A percentile compares a stretch with the other conserved stretches of the same genome.
Evolutionary conservation across 2,797 vertebrate genomes (phyloP).

Genomic region (Microctenopoma steveboyesi): DNA sequence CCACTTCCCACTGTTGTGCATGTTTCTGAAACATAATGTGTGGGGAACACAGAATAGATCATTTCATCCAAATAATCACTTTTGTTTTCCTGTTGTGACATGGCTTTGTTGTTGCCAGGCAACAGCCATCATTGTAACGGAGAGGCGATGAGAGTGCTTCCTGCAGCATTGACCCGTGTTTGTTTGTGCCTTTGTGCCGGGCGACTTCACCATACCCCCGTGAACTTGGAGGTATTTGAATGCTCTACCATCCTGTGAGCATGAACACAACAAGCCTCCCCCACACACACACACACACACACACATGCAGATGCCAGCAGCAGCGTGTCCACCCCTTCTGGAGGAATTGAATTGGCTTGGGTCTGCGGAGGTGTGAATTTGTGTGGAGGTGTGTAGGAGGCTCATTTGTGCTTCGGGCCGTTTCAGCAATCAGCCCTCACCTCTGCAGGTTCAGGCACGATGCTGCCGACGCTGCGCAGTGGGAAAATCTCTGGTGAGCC

Average conservation of each 20-base stretch:
- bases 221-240: conserved; percentile 50
- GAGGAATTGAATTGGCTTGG: conserved; percentile 39
- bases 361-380: conserved; percentile 60
- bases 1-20: too few species aligned
- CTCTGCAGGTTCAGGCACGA: conserved; percentile 73
- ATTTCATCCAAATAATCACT: conserved; percentile 10
- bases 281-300: conserved; percentile 25
- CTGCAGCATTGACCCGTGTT: conserved; percentile 32
- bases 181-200: conserved; percentile 39
- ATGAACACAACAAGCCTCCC: conserved; percentile 47
- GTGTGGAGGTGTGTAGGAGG: conserved; percentile 61
- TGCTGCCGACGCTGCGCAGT: conserved; percentile 48
- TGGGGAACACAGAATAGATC: conserved; percentile 8
- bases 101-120: conserved; percentile 65
- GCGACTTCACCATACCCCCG: conserved; percentile 22
- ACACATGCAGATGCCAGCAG: conserved; percentile 20
- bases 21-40: conserved; percentile 7
- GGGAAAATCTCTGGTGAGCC: conserved; percentile 63
- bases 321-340: conserved; percentile 25
- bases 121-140: conserved; percentile 52
- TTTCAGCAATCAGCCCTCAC: conserved; percentile 56
- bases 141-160: conserved; percentile 38
- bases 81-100: conserved; percentile 33
- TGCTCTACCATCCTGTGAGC: conserved; percentile 10
- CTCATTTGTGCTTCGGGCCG: conserved; percentile 64